Base-by-base conservation (phyloP, 2,888 invertebrate species). In the Pseudococcus viburni region DNA sequence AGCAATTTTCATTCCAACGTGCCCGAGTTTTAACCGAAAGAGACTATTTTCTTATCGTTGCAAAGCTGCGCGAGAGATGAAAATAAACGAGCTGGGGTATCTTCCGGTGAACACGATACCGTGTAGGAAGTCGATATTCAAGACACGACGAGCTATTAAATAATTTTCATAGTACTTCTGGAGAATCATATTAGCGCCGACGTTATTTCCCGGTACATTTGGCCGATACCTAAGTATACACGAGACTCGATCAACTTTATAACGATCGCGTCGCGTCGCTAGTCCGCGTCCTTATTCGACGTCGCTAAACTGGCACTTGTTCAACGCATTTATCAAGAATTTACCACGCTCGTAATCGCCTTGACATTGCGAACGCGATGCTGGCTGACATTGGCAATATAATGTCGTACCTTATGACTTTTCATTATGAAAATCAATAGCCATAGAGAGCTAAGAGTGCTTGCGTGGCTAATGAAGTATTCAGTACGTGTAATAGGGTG, bases 341-440 rank as follows among this genome's bases (percentile, higher is more conserved):
- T 80, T 80, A 80, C 80, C 80, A 80, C 80, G 42, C 80, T 80
- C 42, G 80, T 42, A 80, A 42, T 42, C 42, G 42, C 80, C 42
- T 80, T 80, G 80, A 80, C 80, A 80, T 80, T 80, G 80, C 42
- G 22, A 80, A 73, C 39, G 42, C 80, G 80, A 80, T 80, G 80
- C 39, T 59, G 59, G 59, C 59, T 73, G 68, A 73, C 68, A 73
- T 73, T 73, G 68, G 68, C 26, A 33, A 33, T 73, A 26, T 73
- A 26, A 59, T 59, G 59, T 73, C 26, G 26, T 26, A 73, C 33
- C 33, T 73, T 73, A 33, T 22, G 68, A 26, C 26, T 73, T 73
- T 73, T 73, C 68, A 73, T 73, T 22, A 33, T 73, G 68, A 73
- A 73, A 73, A 73, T 73, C 68, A 73, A 73, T 73, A 73, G 33